Evolutionary conservation across 2,888 invertebrate species (phyloP), one percentile per base, ranked within the genome.

Genomic region (Eupithecia vulgata): DNA sequence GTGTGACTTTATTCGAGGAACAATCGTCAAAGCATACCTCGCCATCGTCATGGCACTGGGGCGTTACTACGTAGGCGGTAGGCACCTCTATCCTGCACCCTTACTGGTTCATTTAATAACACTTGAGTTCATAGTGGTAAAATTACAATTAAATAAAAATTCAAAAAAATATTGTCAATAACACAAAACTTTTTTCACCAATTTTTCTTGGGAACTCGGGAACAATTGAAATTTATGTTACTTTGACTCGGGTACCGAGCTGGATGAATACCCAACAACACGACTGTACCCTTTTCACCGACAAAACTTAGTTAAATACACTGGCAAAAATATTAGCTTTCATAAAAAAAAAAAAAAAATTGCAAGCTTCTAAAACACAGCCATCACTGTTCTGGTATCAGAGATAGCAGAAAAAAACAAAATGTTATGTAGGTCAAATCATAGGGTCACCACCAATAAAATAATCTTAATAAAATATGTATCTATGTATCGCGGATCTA

Each of bases 1-100:
- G 68, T 72, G 57, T 40, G 12, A 65, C 68, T 69, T 62, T 69
- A 48, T 69, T 62, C 21, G 35, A 45, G 12, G 10, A 6, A 48
- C 21, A 15, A 59, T 59, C 57, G 25, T 59, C 25, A 25, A 59
- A 59, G 48, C 13, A 5, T 52, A 6, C 12, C 3, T 30, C 5
- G 40, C 30, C 35, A 3, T 48, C 62, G 69, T 62, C 62, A 62
- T 48, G 42, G n/a, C 30, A n/a, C 61, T 13, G 34, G 34, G 10
- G 35, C n/a, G 48, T n/a, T n/a, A 8, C 48, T n/a, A n/a, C 48
- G n/a, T n/a, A 48, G 40, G 40, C 40, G 1, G 12, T 40, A 10
- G n/a, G 48, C 48, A 48, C 48, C 48, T n/a, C n/a, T n/a, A 1
- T 48, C 48, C 48, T 45, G n/a, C n/a, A n/a, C 2, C 8, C 42